Evolutionary conservation across 2,888 invertebrate genomes (phyloP).

Genomic region (Pyrocoelia pectoralis): DNA sequence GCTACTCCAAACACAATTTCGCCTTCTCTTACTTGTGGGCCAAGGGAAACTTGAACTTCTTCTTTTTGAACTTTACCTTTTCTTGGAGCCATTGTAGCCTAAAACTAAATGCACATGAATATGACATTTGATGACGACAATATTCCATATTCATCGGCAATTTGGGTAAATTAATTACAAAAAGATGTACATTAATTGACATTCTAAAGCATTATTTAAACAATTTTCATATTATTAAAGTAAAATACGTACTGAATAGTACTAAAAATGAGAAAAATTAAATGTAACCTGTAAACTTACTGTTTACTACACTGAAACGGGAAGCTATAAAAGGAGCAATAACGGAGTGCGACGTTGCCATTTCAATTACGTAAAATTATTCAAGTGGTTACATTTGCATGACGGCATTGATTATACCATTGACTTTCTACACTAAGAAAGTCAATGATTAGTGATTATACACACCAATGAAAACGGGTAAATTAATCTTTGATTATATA

Average conservation of each 20-base stretch:
- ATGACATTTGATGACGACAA: conserved; percentile 7
- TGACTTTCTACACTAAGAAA: too few species aligned
- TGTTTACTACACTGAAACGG: conserved; percentile 15
- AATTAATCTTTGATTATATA: too few species aligned
- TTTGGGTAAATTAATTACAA: neutral
- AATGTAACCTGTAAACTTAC: conserved; percentile 14
- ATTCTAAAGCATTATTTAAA: neutral
- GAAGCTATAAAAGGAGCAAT: conserved; percentile 14
- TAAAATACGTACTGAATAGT: neutral
- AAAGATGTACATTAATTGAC: neutral
- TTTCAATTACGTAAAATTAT: neutral
- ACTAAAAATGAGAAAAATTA: neutral
- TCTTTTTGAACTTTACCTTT: conserved; percentile 97
- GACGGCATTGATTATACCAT: too few species aligned
- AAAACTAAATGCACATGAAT: conserved; percentile 34
- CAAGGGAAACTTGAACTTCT: conserved; percentile 94
- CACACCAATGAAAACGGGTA: too few species aligned
- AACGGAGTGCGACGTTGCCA: neutral
- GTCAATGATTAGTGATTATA: too few species aligned
- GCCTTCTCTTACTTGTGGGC: conserved; percentile 96
- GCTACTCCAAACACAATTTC: conserved; percentile 99
- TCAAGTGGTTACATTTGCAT: neutral
- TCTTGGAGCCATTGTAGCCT: conserved; percentile 87
- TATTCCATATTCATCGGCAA: conserved; percentile 5
- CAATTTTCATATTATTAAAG: neutral